Evolutionary conservation across 2,797 vertebrate genomes (phyloP).

Genomic region (Sebastes taczanowskii): DNA sequence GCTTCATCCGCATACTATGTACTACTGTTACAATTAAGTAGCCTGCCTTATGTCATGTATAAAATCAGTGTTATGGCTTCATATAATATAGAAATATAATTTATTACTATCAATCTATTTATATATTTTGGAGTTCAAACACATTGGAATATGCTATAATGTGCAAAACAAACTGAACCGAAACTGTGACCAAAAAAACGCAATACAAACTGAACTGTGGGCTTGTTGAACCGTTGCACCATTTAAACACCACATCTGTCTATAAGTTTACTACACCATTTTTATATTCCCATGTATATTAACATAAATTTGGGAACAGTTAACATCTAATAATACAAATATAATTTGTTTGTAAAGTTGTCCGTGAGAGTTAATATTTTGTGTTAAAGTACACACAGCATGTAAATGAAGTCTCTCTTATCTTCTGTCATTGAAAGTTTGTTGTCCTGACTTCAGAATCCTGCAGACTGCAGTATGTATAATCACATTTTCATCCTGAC

Average conservation of each 20-base stretch:
- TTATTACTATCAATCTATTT: no score
- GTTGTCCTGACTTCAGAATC: constrained; percentile 51
- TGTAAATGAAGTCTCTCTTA: neutral
- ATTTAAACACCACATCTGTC: neutral
- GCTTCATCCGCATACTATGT: neutral
- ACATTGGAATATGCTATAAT: no score
- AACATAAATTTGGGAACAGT: neutral
- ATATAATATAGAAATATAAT: no score
- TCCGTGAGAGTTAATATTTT: neutral
- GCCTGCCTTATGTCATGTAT: no score
- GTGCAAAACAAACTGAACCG: no score
- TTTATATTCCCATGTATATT: neutral
- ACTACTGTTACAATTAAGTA: neutral
- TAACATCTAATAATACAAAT: neutral
- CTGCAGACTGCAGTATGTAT: constrained; percentile 61
- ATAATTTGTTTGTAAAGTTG: neutral
- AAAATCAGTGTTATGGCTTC: no score
- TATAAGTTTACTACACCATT: neutral
- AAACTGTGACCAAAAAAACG: no score
- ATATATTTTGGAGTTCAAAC: no score
- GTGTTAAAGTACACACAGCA: neutral
- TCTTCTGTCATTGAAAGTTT: constrained; percentile 12
- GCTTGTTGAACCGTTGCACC: neutral
- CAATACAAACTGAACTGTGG: no score
- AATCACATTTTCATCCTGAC: constrained; percentile 74